These are phyloP conservation scores for Euleptes europaea DNA, from an alignment of 2,113 vertebrate species.

Conservation along the genomic window DNA sequence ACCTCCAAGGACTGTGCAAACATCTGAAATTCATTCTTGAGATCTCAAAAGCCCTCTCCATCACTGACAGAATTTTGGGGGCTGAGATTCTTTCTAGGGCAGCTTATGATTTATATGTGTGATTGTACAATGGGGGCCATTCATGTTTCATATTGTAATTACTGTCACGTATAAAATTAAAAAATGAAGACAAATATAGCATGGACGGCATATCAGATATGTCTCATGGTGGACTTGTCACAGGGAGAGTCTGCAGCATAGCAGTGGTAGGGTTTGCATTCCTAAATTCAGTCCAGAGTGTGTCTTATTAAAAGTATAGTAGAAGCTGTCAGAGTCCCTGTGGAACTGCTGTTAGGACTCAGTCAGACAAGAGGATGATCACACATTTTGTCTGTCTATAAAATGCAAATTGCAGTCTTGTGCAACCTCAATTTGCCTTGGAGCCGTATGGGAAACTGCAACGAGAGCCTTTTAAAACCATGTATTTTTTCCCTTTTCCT, in stretches of 20 bases:
- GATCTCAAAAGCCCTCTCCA: slow-evolving; percentile 67
- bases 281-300: neutral
- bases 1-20: slow-evolving; percentile 58
- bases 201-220: neutral
- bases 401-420: no score
- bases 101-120: slow-evolving; percentile 60
- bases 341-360: no score
- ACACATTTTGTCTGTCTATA: no score
- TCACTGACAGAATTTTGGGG: slow-evolving; percentile 63
- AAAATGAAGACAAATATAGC: slow-evolving; percentile 61
- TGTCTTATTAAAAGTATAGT: neutral
- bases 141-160: slow-evolving; percentile 58
- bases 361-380: no score
- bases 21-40: slow-evolving; percentile 71
- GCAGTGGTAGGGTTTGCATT: slow-evolving; percentile 17
- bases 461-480: no score
- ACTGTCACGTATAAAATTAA: slow-evolving; percentile 62
- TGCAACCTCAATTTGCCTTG: no score
- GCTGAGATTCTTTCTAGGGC: slow-evolving; percentile 59
- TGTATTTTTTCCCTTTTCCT: no score
- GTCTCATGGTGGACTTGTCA: slow-evolving; percentile 3
- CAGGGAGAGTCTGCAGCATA: neutral
- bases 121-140: slow-evolving; percentile 62
- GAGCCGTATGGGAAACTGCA: no score
- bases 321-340: neutral